phyloP scores from a whole-genome alignment of 2,888 invertebrate genomes.

The Scelioninae gen. 1 region DNA sequence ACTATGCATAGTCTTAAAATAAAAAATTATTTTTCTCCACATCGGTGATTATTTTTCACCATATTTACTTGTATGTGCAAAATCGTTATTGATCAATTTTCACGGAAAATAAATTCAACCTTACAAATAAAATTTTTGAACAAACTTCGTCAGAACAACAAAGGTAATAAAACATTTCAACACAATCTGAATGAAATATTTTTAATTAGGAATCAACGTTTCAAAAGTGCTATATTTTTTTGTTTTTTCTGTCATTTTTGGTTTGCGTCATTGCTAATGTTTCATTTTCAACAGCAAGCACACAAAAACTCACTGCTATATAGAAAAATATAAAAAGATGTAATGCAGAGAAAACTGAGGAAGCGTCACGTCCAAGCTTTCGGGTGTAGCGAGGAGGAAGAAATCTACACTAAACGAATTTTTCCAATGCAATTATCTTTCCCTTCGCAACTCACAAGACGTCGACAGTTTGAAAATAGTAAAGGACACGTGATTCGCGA shows the following conservation, averaged over 20 bases:
- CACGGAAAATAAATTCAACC: too few relatives aligned
- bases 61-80: too few relatives aligned
- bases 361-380: conserved; percentile 64
- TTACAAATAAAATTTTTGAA: too few relatives aligned
- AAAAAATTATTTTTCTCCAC: too few relatives aligned
- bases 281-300: conserved; percentile 45
- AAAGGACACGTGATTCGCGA: conserved; percentile 47
- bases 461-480: conserved; percentile 64
- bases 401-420: conserved; percentile 76
- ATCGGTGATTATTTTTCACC: too few relatives aligned
- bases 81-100: too few relatives aligned
- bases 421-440: conserved; percentile 79
- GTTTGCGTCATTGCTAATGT: conserved; percentile 47
- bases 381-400: conserved; percentile 48
- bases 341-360: conserved; percentile 33
- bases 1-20: too few relatives aligned
- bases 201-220: conserved; percentile 50
- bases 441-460: conserved; percentile 62
- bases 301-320: conserved; percentile 36
- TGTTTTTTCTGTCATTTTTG: too few relatives aligned
- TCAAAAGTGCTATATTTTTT: conserved; percentile 29
- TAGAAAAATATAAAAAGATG: conserved; percentile 47
- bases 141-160: too few relatives aligned
- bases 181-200: too few relatives aligned
- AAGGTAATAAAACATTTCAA: too few relatives aligned